Evolutionary conservation across 2,888 invertebrate genomes (phyloP).

Genomic region (Lampropteryx suffumata): DNA sequence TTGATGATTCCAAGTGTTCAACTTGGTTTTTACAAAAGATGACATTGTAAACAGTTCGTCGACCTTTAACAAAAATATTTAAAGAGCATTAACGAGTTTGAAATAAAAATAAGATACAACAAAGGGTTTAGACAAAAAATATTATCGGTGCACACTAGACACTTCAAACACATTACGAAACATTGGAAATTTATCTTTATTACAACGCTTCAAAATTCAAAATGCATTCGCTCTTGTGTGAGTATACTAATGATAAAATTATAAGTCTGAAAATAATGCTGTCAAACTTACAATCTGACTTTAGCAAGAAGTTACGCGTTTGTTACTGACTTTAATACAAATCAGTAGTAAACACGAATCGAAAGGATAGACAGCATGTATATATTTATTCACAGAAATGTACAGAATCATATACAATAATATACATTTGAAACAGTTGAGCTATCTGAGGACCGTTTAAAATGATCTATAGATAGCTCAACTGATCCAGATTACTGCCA

Average conservation of each 20-base stretch:
- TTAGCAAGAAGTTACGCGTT: neutral
- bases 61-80: conserved; percentile 40
- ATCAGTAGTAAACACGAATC: no score
- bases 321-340: no score
- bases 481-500: no score
- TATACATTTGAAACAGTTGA: no score
- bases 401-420: no score
- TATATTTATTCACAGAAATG: no score
- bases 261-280: no score
- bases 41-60: conserved; percentile 46
- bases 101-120: conserved; percentile 32
- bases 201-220: neutral
- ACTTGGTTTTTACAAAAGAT: conserved; percentile 30
- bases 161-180: neutral
- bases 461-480: no score
- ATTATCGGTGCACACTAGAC: conserved; percentile 11
- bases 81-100: conserved; percentile 41
- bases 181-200: conserved; percentile 1
- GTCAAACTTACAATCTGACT: neutral
- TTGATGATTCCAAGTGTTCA: conserved; percentile 3
- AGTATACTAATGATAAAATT: no score
- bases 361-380: no score
- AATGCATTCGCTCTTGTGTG: neutral
- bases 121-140: conserved; percentile 27
- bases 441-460: no score